phyloP scores from a whole-genome alignment of 2,888 invertebrate genomes.

The Eupithecia inturbata region DNA sequence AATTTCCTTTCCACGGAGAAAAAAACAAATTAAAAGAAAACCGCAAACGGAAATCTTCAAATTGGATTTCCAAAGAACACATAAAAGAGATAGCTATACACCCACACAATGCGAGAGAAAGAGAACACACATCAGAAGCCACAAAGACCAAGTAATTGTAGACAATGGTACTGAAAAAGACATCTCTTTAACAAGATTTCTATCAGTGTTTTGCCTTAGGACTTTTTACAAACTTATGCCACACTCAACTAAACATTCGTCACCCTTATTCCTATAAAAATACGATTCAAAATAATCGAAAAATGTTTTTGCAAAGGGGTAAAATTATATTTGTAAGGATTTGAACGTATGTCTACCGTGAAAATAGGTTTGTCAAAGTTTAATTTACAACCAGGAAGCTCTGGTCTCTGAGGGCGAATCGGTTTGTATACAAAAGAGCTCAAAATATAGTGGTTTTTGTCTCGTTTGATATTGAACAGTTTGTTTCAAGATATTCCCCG shows the following conservation, averaged over 20 bases:
- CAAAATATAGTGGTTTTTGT: constrained; percentile 29
- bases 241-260: not conserved
- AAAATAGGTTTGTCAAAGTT: constrained; percentile 81
- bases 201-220: constrained; percentile 80
- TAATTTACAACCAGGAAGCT: constrained; percentile 62
- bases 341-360: constrained; percentile 77
- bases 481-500: constrained; percentile 40
- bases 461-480: constrained; percentile 41
- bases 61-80: constrained; percentile 69
- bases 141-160: constrained; percentile 82
- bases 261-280: not conserved
- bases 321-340: constrained; percentile 60
- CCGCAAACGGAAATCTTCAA: constrained; percentile 71
- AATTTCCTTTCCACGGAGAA: constrained; percentile 40
- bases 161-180: constrained; percentile 83
- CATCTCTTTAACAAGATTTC: constrained; percentile 82
- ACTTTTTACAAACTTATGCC: constrained; percentile 53
- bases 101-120: constrained; percentile 46
- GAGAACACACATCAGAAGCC: constrained; percentile 60
- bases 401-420: constrained; percentile 46
- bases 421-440: constrained; percentile 4
- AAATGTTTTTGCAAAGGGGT: not conserved
- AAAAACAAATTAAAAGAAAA: constrained; percentile 58
- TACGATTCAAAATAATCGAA: constrained; percentile 44
- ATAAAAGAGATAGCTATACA: constrained; percentile 51